phyloP scores from a whole-genome alignment of 2,113 vertebrate genomes.

The Tauraco erythrolophus region DNA sequence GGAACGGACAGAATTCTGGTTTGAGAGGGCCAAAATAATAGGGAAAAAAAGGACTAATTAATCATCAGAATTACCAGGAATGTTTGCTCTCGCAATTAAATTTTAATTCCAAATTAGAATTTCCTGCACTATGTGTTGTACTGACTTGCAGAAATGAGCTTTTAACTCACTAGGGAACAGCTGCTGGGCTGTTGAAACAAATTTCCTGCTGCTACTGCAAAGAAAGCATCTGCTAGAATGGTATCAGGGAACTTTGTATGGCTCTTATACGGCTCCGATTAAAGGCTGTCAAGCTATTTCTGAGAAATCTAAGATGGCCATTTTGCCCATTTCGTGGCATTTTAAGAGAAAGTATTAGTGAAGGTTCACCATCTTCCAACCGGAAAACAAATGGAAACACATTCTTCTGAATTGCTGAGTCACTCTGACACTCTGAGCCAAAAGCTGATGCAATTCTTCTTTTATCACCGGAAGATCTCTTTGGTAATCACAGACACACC shows the following conservation, averaged over 20 bases:
- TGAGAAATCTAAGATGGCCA: neutral
- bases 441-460: constrained; percentile 66
- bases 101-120: neutral
- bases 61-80: neutral
- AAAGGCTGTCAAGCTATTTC: neutral
- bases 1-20: neutral
- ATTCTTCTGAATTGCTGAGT: constrained; percentile 73
- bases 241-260: neutral
- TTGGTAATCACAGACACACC: constrained; percentile 70
- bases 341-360: constrained; percentile 14
- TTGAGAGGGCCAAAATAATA: neutral
- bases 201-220: neutral
- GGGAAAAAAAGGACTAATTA: neutral
- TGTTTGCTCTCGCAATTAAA: neutral
- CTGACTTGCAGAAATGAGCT: neutral
- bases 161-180: neutral
- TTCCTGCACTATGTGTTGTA: neutral
- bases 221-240: neutral
- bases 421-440: constrained; percentile 55
- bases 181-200: neutral
- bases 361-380: constrained; percentile 25
- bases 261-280: fast-evolving
- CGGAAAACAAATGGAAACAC: constrained; percentile 34
- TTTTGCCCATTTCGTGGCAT: neutral
- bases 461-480: constrained; percentile 73